Conservation (phyloP, 1,140 invertebrate genomes). For the Proctacanthus coquilletti region DNA sequence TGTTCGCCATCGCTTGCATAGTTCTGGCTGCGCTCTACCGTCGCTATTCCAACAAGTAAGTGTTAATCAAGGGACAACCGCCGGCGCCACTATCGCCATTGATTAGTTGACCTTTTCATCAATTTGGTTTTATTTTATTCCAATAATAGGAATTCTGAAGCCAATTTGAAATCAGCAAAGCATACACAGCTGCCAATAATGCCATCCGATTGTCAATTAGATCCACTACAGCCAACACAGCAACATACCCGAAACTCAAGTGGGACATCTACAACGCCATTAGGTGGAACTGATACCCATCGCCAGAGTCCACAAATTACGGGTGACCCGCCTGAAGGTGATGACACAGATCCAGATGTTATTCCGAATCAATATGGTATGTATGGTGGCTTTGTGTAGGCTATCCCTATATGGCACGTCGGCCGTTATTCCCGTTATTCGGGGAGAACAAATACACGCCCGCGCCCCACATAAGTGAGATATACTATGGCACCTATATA, state of each 20-base stretch:
- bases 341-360: constrained; percentile 65
- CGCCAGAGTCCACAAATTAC: constrained; percentile 20
- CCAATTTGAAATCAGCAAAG: constrained; percentile 28
- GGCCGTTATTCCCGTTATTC: too few species aligned
- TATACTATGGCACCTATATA: too few species aligned
- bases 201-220: constrained; percentile 28
- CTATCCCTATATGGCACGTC: too few species aligned
- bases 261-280: constrained; percentile 5
- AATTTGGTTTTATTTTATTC: too few species aligned
- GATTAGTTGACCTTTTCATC: too few species aligned
- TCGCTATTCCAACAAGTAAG: constrained; percentile 34
- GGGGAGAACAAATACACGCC: too few species aligned
- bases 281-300: constrained; percentile 9
- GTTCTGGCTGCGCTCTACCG: constrained; percentile 52
- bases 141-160: constrained; percentile 24
- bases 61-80: too few species aligned
- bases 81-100: too few species aligned
- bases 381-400: too few species aligned
- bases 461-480: too few species aligned
- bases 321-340: constrained; percentile 34
- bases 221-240: constrained; percentile 23
- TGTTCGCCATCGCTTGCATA: constrained; percentile 52
- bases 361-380: constrained; percentile 72
- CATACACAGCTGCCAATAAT: constrained; percentile 25
- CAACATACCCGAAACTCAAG: constrained; percentile 18